Base-by-base conservation (phyloP, 2,888 invertebrate species). In the Patella pellucida region DNA sequence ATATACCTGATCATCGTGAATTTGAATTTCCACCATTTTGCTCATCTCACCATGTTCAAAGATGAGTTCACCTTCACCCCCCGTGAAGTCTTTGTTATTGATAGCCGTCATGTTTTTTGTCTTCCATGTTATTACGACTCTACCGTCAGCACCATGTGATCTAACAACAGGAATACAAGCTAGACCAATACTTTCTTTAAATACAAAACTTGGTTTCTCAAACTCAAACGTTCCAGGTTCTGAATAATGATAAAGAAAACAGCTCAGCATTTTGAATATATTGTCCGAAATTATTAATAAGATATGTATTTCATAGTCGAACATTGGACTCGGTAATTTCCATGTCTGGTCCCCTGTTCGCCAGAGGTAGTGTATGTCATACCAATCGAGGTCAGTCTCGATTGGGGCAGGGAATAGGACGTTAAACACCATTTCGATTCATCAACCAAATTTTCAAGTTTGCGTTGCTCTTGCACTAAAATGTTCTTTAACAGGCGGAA, bases 61-160 rank as follows among this genome's bases (percentile, higher is more conserved):
- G 5, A 80, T 77, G 14, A 93, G 82, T 51, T 89, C 89, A n/a
- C 93, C 93, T 81, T 91, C 90, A 0, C 92, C 92, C 1, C 93
- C 93, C 23, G 89, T 85, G 83, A 91, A 94, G 87, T 93, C 93
- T 76, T 90, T 86, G 9, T 93, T 92, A 51, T 90, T 90, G 52
- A 92, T 90, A 2, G 93, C 93, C 3, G 93, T 91, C 71, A 93
- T 92, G 86, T 93, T 93, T 76, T 92, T 91, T 0, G 93, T 93
- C 80, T 90, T 91, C 92, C 92, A 93, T 74, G 90, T 89, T 9
- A 93, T 90, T 7, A 89, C 85, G 19, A 93, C 90, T 50, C 90
- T 90, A 1, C 93, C 93, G 78, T 93, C 93, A 11, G 92, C 92
- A 3, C 93, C 93, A 78, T 92, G 90, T 27, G 86, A 86, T 54